Percentiles rank a stretch among this genome's conserved stretches.
phyloP scores from a whole-genome alignment of 2,888 invertebrate species.

The Sabatieria punctata region DNA sequence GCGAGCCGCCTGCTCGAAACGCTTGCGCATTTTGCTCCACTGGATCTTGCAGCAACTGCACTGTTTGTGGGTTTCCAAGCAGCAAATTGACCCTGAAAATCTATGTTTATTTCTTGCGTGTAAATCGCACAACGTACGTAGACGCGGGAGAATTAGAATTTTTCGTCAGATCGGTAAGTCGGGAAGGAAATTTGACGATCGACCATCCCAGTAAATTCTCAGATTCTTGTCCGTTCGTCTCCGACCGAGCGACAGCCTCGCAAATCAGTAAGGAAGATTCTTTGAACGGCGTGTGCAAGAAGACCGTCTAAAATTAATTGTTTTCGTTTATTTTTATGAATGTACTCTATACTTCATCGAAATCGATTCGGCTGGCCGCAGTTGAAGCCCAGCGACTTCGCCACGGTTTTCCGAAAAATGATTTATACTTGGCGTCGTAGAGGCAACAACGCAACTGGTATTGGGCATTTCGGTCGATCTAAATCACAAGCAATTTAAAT shows the following conservation, averaged over 20 bases:
- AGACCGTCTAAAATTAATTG: neutral
- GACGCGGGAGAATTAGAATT: too few species aligned
- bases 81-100: neutral
- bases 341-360: too few species aligned
- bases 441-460: neutral
- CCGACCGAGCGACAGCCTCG: neutral
- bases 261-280: neutral
- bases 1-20: neutral
- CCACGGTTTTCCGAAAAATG: conserved; percentile 1
- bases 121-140: too few species aligned
- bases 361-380: too few species aligned
- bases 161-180: too few species aligned
- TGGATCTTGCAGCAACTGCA: neutral
- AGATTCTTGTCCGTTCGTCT: neutral
- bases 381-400: neutral
- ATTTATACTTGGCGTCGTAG: neutral
- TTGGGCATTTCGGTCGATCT: neutral
- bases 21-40: neutral
- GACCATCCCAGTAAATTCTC: neutral
- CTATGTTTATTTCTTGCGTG: neutral
- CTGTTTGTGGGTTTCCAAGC: neutral
- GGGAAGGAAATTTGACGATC: too few species aligned
- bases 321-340: too few species aligned
- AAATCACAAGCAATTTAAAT: neutral
- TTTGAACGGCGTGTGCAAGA: neutral